Evolutionary conservation across 2,113 vertebrate species (phyloP), one percentile per base, ranked within the genome.

Genomic region (Mystacornis crossleyi): DNA sequence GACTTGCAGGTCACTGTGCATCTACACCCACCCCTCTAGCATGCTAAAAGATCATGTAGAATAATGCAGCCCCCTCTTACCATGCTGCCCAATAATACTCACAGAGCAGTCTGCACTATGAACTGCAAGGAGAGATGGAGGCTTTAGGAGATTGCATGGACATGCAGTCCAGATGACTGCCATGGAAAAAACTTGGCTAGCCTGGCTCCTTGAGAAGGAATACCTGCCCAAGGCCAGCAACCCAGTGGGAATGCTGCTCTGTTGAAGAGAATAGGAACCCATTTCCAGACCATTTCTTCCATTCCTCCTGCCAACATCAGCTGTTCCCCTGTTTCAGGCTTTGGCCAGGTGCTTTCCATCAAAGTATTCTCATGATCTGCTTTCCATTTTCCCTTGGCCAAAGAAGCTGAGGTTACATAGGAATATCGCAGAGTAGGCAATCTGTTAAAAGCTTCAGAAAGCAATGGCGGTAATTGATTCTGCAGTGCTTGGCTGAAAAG

Each of bases 211-310:
- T 26, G 19, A 3, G 48, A 23, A 96, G 45, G 64, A 93, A 90
- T 80, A 89, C 75, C 58, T 93, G 89, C 89, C 72, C 80, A 60
- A 89, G 69, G 91, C 86, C 86, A 97, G 71, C 6, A 8, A 80
- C 66, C 31, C 89, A 92, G 86, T 89, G 67, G 86, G 89, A 57
- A 86, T 17, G 64, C 62, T 4, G 2, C 4, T 4, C 67, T 77
- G 29, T 60, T 48, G 54, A 73, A 69, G 47, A 70, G 58, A 88
- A 75, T 0, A 89, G 47, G 16, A 90, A 51, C 38, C 71, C 72
- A 40, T 72, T 89, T 88, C 78, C 92, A 93, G 71, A 53, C 70
- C 5, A 3, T 67, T 81, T 72, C 90, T 89, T 95, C 55, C 54
- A 17, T 70, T 95, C 60, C 55, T 92, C 42, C 47, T 92, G 91